Percentiles rank a stretch among this genome's conserved stretches.
Conservation (phyloP, 1,140 invertebrate genomes). For the Cotesia typhae region DNA sequence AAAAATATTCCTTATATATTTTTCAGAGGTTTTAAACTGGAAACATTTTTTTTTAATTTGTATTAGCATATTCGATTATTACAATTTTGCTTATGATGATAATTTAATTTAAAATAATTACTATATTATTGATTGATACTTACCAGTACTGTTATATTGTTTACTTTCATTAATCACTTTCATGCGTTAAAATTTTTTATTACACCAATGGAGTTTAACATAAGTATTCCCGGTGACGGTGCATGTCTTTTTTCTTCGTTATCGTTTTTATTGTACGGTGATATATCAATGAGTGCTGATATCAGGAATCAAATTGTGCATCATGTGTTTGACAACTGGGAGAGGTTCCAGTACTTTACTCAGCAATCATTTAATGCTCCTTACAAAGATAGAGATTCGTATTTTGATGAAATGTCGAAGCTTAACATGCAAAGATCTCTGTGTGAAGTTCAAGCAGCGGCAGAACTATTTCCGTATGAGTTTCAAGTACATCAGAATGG, state of each 20-base stretch:
- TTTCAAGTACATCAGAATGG: constrained; percentile 16
- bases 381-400: constrained; percentile 17
- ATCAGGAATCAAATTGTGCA: constrained; percentile 22
- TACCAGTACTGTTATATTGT: too few species aligned
- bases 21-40: too few species aligned
- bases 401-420: constrained; percentile 21
- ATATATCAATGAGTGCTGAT: not conserved
- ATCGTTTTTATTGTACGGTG: not conserved
- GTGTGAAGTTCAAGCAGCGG: constrained; percentile 28
- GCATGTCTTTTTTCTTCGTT: constrained; percentile 24
- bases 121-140: too few species aligned
- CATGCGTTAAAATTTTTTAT: too few species aligned
- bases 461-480: constrained; percentile 12
- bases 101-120: too few species aligned
- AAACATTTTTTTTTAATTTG: too few species aligned
- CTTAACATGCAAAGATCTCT: constrained; percentile 12
- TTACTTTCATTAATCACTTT: too few species aligned
- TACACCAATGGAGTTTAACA: too few species aligned
- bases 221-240: constrained; percentile 18
- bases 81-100: too few species aligned
- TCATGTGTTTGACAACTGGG: constrained; percentile 23
- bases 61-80: too few species aligned
- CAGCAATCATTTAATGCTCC: constrained; percentile 2
- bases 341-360: constrained; percentile 15
- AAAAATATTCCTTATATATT: too few species aligned